phyloP scores from a whole-genome alignment of 2,797 vertebrate genomes.

The Siniperca undulata region DNA sequence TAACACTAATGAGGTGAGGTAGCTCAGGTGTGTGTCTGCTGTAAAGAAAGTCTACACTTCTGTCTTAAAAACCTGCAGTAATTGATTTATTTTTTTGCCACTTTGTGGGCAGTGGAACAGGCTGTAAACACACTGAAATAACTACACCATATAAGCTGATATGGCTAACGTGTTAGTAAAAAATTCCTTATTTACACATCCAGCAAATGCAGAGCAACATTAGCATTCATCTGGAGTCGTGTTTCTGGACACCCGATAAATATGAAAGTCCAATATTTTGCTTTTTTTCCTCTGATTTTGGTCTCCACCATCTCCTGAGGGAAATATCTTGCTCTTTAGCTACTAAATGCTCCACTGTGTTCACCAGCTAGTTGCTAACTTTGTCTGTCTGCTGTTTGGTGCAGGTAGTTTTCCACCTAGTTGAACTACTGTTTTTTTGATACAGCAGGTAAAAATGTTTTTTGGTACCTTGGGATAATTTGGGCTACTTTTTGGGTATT shows the following conservation, averaged over 20 bases:
- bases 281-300: too few species aligned
- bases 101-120: not conserved
- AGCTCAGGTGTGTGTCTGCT: not conserved
- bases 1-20: not conserved
- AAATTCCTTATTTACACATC: not conserved
- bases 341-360: too few species aligned
- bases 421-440: not conserved
- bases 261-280: too few species aligned
- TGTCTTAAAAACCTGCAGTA: not conserved
- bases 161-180: not conserved
- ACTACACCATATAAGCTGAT: not conserved
- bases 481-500: not conserved
- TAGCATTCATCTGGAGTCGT: not conserved
- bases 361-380: too few species aligned
- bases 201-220: not conserved
- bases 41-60: too few species aligned
- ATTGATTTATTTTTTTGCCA: not conserved
- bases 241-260: too few species aligned
- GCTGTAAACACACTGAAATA: not conserved
- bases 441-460: not conserved
- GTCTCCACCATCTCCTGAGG: too few species aligned
- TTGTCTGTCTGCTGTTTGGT: too few species aligned
- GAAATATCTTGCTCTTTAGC: too few species aligned
- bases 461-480: not conserved
- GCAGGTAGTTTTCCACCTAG: too few species aligned